Conservation (phyloP, 2,888 invertebrate species). For the Aspidapion aeneum region DNA sequence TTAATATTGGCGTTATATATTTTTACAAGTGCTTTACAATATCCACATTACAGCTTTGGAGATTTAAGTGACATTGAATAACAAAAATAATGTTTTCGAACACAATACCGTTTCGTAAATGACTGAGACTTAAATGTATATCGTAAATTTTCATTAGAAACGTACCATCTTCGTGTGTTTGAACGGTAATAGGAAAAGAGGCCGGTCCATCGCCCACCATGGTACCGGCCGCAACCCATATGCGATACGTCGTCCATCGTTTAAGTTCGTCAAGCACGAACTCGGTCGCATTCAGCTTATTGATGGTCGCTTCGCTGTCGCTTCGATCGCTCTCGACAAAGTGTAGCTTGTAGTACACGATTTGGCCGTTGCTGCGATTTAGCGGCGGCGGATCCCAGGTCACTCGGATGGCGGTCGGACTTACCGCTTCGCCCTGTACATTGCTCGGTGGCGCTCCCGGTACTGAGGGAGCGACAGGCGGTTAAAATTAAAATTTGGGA, state of each 20-base stretch:
- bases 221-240: constrained; percentile 96
- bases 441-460: constrained; percentile 96
- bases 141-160: too few species aligned
- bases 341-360: constrained; percentile 92
- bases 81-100: too few species aligned
- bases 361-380: constrained; percentile 87
- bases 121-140: too few species aligned
- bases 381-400: constrained; percentile 91
- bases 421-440: constrained; percentile 83
- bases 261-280: constrained; percentile 86
- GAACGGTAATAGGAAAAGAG: constrained; percentile 86
- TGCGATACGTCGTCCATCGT: constrained; percentile 94
- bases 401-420: constrained; percentile 85
- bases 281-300: constrained; percentile 77
- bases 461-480: constrained; percentile 58
- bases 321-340: constrained; percentile 82
- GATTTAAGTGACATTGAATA: too few species aligned
- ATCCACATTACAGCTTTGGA: too few species aligned
- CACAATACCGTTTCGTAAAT: too few species aligned
- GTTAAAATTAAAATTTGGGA: not conserved
- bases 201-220: constrained; percentile 94
- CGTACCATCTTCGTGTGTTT: constrained; percentile 99
- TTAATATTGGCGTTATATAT: too few species aligned
- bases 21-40: too few species aligned
- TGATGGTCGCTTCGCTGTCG: constrained; percentile 79